Evolutionary conservation across 2,113 vertebrate genomes (phyloP), one percentile per base, ranked within the genome.

Genomic region (Agapornis roseicollis): DNA sequence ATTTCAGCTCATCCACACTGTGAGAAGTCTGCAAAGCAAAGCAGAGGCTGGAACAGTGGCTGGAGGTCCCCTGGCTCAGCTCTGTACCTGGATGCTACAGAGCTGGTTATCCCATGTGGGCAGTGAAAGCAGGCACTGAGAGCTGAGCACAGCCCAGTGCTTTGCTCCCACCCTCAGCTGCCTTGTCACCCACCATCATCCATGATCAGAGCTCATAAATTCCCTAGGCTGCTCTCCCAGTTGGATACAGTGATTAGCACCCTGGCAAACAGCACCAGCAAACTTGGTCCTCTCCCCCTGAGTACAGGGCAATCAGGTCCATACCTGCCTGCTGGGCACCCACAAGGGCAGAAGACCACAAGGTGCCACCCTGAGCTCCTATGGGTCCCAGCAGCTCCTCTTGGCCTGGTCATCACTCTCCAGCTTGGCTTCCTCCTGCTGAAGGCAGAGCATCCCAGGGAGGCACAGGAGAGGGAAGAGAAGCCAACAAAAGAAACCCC

Each of bases 251-350:
- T 20, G 66, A 81, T 93, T 71, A 81, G 70, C 64, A 33, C 39
- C 50, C 47, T 58, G 41, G 82, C 15, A 5, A 88, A 74, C 4
- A 29, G 55, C 65, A 85, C 18, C 25, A n/a, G 49, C 58, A 72
- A 72, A 53, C 33, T 9, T 12, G 5, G 17, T 0, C 28, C 6
- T 50, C 24, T n/a, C 17, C 23, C 15, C 17, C 20, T 6, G 7
- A 7, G 2, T 10, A 2, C 1, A 3, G 42, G 63, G 20, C 7
- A 69, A 64, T 58, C 0, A 1, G 1, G 71, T 76, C 29, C 2
- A 2, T 24, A 13, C 11, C 65, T 72, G 35, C 37, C 39, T 10
- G 25, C 29, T 11, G 2, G 37, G n/a, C 46, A 79, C 11, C 52
- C n/a, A n/a, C 0, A 6, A n/a, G 42, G 60, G 63, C 47, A 72